Evolutionary conservation across 2,797 vertebrate species (phyloP), one percentile per base, ranked within the genome.

Genomic region (Margarornis squamiger): DNA sequence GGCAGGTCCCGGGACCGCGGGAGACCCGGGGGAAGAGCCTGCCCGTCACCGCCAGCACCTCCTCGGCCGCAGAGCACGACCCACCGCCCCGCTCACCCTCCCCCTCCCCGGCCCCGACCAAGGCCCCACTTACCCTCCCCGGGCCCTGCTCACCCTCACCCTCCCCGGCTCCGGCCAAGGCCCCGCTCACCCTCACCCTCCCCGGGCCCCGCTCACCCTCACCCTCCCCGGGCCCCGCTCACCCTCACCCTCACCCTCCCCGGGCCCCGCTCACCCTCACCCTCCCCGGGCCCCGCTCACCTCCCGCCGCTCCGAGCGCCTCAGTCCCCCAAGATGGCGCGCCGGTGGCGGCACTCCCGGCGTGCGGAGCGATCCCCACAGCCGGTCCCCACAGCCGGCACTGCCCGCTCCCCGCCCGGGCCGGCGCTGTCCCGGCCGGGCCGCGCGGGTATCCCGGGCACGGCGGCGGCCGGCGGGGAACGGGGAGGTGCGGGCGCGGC

Each of bases 311-410:
- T 6, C 39, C 7, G 3, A 21, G 3, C 10, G 0, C 6, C 43
- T 2, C 38, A 0, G 7, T 0, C n/a, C 18, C 73, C 13, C 72
- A 94, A 96, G 77, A 96, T 96, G 96, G 96, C 92, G 85, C 1
- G 0, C 9, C 39, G 3, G 0, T 17, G 8, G 8, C 34, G 6
- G 6, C 3, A 0, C 61, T n/a, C 48, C 83, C 62, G 1, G 6
- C 7, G 2, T 4, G 95, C 95, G 95, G 91, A 96, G 19, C 58
- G 52, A 96, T 94, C 61, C 49, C 4, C 0, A 0, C 43, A 4
- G 43, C 43, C 43, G 43, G 9, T 19, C 43, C 43, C 41, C 41
- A 41, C 39, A 41, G 39, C 26, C 32, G 24, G 16, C 30, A 3
- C 45, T 49, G 6, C 16, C n/a, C 6, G 1, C 62, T 6, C 24